Evolutionary conservation across 2,113 vertebrate species (phyloP), one percentile per base, ranked within the genome.

Genomic region (Dissostichus mawsoni): DNA sequence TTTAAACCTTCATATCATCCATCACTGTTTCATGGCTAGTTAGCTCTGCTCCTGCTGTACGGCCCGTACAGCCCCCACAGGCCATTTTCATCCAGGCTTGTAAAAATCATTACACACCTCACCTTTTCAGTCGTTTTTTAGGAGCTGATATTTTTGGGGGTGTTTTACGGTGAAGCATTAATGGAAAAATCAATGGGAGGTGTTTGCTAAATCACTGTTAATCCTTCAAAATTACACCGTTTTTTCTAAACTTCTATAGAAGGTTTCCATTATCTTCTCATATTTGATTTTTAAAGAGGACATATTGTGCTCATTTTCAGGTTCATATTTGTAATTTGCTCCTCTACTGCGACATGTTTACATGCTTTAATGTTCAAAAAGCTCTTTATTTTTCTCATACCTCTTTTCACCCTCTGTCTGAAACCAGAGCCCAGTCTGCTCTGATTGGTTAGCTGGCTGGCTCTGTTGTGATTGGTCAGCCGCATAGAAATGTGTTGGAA

Each of bases 1-100:
- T 73, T 85, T 85, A 85, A 87, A 87, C 69, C 81, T 57, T 76
- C 57, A 11, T 36, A 68, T 85, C 85, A 89, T 91, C 83, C 81
- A 90, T 91, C 90, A 87, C 72, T 87, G 78, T 85, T 91, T 90
- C 69, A 89, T 83, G 88, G 87, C 83, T 89, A 71, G 87, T 92
- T 89, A 87, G 83, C 81, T 85, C 80, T 51, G 83, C 81, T 82
- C 77, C 83, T 80, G 83, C 78, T 78, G 78, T 17, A 68, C 81
- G 68, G 78, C 85, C 84, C 82, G 69, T 74, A 82, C 52, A 78
- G 71, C 63, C 73, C 77, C 86, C 47, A 11, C 48, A 2, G 81
- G 79, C 50, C 75, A 63, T 80, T 66, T 86, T 80, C 69, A 87
- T 9, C 3, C 1, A 81, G 52, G 80, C 80, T 80, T 76, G 44